phyloP scores from a whole-genome alignment of 2,888 invertebrate genomes.

The Idaea dimidiata region DNA sequence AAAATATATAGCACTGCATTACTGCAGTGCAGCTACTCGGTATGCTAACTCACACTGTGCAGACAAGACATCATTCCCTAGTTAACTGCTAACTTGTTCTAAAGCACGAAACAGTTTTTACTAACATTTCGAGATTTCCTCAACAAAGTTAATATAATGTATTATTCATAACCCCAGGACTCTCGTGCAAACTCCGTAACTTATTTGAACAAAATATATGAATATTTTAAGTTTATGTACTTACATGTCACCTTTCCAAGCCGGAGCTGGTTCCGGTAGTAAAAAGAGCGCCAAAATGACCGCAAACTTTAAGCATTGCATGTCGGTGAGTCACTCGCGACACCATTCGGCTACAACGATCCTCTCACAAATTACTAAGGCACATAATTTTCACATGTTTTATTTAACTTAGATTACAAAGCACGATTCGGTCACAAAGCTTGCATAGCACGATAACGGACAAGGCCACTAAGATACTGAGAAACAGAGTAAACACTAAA shows the following conservation, averaged over 20 bases:
- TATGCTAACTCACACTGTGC: too few species aligned
- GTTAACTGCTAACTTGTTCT: too few species aligned
- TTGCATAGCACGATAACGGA: constrained; percentile 54
- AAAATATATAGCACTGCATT: too few species aligned
- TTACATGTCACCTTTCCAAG: constrained; percentile 62
- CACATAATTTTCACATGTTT: constrained; percentile 64
- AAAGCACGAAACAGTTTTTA: too few species aligned
- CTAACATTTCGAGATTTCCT: too few species aligned
- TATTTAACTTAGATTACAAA: constrained; percentile 47
- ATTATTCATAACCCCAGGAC: too few species aligned
- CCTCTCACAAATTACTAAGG: constrained; percentile 61
- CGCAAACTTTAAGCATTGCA: constrained; percentile 55
- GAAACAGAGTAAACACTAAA: constrained; percentile 52
- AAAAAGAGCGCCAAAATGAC: constrained; percentile 56
- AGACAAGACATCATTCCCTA: too few species aligned
- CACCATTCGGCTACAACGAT: constrained; percentile 34
- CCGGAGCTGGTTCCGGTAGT: constrained; percentile 59
- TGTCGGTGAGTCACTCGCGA: constrained; percentile 60
- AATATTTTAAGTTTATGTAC: constrained; percentile 18
- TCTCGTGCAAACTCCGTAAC: not conserved
- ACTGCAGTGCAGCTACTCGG: too few species aligned
- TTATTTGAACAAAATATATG: not conserved
- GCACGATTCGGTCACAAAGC: constrained; percentile 46
- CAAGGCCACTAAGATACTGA: constrained; percentile 65
- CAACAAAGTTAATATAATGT: too few species aligned